phyloP scores from a whole-genome alignment of 1,140 invertebrate species.

The Saccostrea echinata region DNA sequence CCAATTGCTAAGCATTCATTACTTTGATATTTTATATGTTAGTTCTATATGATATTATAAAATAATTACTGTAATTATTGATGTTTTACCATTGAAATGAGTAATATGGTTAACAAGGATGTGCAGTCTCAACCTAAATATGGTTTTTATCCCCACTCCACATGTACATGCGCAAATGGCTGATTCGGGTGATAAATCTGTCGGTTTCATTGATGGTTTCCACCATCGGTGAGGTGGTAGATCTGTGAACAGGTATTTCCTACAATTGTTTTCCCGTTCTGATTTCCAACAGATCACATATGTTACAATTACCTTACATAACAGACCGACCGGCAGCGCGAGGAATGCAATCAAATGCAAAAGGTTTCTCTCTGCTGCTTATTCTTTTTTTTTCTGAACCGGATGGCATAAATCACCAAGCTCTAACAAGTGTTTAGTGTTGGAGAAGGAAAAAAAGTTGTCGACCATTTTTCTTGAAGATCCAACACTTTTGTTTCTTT shows the following conservation, averaged over 20 bases:
- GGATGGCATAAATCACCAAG: background rate
- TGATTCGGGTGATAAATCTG: background rate
- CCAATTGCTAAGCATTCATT: no score
- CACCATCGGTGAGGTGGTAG: background rate
- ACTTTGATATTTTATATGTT: no score
- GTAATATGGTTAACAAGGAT: no score
- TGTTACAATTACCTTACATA: constrained; percentile 28
- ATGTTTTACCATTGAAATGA: no score
- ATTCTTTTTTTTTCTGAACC: background rate
- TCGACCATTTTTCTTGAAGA: background rate
- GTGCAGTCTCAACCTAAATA: no score
- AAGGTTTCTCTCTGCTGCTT: background rate
- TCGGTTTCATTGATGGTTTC: background rate
- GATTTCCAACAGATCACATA: background rate
- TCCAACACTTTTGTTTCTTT: constrained; percentile 30
- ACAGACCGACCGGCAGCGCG: background rate
- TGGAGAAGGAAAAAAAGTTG: background rate
- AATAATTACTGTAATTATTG: no score
- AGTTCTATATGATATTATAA: no score
- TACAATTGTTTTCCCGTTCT: background rate
- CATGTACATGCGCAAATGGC: background rate
- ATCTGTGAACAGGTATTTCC: background rate
- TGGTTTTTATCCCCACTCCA: no score
- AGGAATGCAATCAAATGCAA: constrained; percentile 7
- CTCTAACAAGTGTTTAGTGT: constrained; percentile 14